phyloP scores from a whole-genome alignment of 2,113 vertebrate genomes.

The Prietella phreatophila region DNA sequence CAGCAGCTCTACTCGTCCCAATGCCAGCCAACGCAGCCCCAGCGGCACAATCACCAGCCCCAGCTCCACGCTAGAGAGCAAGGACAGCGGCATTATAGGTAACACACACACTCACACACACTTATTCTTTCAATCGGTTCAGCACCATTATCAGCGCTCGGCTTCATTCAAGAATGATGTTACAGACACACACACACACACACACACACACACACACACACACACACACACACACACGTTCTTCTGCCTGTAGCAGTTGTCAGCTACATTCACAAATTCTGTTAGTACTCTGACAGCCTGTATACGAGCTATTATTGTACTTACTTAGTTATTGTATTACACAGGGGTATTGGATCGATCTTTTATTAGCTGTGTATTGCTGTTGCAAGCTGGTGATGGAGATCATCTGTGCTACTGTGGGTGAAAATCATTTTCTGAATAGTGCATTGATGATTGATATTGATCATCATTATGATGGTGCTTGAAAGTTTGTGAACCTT shows the following conservation, averaged over 20 bases:
- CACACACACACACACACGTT: neutral
- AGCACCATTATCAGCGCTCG: neutral
- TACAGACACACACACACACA: neutral
- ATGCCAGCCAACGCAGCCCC: slow-evolving; percentile 80
- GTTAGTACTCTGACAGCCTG: neutral
- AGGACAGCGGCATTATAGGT: slow-evolving; percentile 99
- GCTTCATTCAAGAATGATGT: slow-evolving; percentile 11
- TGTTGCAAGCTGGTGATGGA: neutral
- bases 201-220: slow-evolving; percentile 1
- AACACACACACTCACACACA: slow-evolving; percentile 57
- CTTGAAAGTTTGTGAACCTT: too few relatives aligned
- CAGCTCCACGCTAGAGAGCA: slow-evolving; percentile 98
- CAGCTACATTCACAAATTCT: neutral
- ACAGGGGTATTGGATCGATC: neutral
- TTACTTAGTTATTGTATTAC: neutral
- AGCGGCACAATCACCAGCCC: slow-evolving; percentile 93
- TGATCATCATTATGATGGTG: too few relatives aligned
- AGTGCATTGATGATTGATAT: slow-evolving; percentile 45
- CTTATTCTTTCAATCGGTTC: neutral
- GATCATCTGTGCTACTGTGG: slow-evolving; percentile 22
- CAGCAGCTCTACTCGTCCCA: slow-evolving; percentile 80
- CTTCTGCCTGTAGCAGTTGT: neutral
- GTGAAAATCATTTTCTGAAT: slow-evolving; percentile 47
- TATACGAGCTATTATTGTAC: neutral
- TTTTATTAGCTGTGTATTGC: neutral